Percentiles rank a stretch among this genome's conserved stretches.
Conservation (phyloP, 2,888 invertebrate genomes). For the Sabatieria punctata region DNA sequence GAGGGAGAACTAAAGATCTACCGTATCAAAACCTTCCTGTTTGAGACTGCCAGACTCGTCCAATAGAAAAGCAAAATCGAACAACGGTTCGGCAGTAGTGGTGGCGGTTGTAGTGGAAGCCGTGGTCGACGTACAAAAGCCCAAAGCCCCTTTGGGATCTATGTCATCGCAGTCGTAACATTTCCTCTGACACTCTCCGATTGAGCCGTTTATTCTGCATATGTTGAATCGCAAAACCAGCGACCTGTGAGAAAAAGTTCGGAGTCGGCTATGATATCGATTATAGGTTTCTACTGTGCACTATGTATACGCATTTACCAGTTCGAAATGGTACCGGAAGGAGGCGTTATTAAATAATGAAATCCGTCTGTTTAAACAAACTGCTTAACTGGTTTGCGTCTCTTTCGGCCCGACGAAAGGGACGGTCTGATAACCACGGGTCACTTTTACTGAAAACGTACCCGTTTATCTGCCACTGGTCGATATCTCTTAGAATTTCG, state of each 20-base stretch:
- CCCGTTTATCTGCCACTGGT: conserved; percentile 5
- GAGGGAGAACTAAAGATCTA: too few species aligned
- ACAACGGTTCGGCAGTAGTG: not conserved
- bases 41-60: not conserved
- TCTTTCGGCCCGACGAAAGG: too few species aligned
- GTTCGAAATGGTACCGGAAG: too few species aligned
- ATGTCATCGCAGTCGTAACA: not conserved
- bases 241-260: not conserved
- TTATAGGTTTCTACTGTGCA: too few species aligned
- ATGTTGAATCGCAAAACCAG: conserved; percentile 2
- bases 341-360: too few species aligned
- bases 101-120: not conserved
- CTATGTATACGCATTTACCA: too few species aligned
- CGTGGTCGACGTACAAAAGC: not conserved
- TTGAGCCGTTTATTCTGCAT: not conserved
- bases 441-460: too few species aligned
- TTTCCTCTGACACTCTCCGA: conserved; percentile 2
- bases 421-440: too few species aligned
- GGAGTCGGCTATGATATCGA: too few species aligned
- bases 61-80: not conserved
- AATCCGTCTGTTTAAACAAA: too few species aligned
- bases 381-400: too few species aligned
- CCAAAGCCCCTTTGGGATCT: not conserved
- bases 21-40: not conserved
- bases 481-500: conserved; percentile 2